Evolutionary conservation across 2,888 invertebrate species (phyloP).

Genomic region (Luffia ferchaultella): DNA sequence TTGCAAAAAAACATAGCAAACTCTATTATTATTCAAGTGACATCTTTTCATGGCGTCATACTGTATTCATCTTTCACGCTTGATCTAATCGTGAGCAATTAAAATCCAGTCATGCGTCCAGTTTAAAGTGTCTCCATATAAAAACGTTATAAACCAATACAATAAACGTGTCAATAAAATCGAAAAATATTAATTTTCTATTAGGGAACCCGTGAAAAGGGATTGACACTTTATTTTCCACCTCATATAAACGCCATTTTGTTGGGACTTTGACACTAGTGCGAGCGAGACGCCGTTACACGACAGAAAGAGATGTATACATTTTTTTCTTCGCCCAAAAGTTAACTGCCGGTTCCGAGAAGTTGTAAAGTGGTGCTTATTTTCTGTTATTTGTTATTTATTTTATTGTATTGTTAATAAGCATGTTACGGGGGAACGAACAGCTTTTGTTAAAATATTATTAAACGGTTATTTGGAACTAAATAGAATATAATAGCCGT

Average conservation of each 20-base stretch:
- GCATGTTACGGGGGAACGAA: slow-evolving; percentile 49
- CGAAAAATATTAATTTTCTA: slow-evolving; percentile 55
- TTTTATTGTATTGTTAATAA: slow-evolving; percentile 66
- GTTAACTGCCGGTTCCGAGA: slow-evolving; percentile 42
- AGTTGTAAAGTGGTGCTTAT: slow-evolving; percentile 62
- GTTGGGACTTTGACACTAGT: slow-evolving; percentile 31
- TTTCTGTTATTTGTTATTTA: slow-evolving; percentile 58
- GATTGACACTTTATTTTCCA: slow-evolving; percentile 62
- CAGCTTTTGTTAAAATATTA: slow-evolving; percentile 41
- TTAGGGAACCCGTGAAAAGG: slow-evolving; percentile 51
- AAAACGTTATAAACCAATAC: slow-evolving; percentile 12
- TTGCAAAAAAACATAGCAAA: neutral
- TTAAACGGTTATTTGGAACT: slow-evolving; percentile 65
- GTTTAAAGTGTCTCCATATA: slow-evolving; percentile 19
- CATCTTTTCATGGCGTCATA: slow-evolving; percentile 24
- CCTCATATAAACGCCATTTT: slow-evolving; percentile 53
- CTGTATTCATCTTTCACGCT: slow-evolving; percentile 26
- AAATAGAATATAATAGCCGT: slow-evolving; percentile 65
- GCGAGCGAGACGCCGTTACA: slow-evolving; percentile 29
- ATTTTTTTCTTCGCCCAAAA: slow-evolving; percentile 22
- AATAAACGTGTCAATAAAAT: neutral
- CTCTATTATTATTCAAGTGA: neutral
- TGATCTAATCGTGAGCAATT: neutral
- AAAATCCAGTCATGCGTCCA: neutral
- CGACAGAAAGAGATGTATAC: slow-evolving; percentile 22